These are phyloP conservation scores for Halcyon smyrnensis DNA, from an alignment of 2,797 vertebrate genomes.

Conservation along the genomic window DNA sequence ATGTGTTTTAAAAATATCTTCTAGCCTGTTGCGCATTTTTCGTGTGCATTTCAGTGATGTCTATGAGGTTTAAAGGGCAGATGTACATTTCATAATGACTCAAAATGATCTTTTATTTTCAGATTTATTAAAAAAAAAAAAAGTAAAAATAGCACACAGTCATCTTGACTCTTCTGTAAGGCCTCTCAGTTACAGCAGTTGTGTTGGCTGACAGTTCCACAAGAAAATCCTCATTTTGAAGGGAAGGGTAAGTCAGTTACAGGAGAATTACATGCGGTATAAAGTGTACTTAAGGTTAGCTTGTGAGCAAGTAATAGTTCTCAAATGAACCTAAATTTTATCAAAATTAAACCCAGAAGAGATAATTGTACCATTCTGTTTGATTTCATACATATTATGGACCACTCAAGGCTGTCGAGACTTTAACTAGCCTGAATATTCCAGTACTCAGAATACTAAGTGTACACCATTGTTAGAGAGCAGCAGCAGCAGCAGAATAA, in stretches of 20 bases:
- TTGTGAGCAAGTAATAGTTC: not conserved
- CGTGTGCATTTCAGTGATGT: not conserved
- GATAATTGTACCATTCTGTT: not conserved
- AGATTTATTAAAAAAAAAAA: not conserved
- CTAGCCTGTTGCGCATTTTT: not conserved
- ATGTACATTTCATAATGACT: not conserved
- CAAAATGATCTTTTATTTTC: not conserved
- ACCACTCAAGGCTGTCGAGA: not conserved
- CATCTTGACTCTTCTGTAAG: slow-evolving; percentile 7
- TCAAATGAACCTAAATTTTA: not conserved
- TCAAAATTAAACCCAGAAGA: not conserved
- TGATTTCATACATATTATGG: not conserved
- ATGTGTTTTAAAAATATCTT: not conserved
- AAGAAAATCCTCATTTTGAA: not conserved
- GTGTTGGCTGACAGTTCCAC: not conserved
- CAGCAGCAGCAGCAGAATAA: not conserved
- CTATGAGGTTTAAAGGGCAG: not conserved
- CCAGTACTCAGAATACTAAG: not conserved
- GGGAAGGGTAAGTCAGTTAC: not conserved
- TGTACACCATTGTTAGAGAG: not conserved
- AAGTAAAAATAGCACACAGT: not conserved
- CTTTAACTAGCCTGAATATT: not conserved
- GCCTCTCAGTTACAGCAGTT: not conserved
- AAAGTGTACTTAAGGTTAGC: not conserved
- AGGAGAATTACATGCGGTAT: not conserved